Percentiles rank a stretch among this genome's conserved stretches.
These are phyloP conservation scores for Ditylenchus weischeri DNA, from an alignment of 2,888 invertebrate genomes.

Conservation along the genomic window DNA sequence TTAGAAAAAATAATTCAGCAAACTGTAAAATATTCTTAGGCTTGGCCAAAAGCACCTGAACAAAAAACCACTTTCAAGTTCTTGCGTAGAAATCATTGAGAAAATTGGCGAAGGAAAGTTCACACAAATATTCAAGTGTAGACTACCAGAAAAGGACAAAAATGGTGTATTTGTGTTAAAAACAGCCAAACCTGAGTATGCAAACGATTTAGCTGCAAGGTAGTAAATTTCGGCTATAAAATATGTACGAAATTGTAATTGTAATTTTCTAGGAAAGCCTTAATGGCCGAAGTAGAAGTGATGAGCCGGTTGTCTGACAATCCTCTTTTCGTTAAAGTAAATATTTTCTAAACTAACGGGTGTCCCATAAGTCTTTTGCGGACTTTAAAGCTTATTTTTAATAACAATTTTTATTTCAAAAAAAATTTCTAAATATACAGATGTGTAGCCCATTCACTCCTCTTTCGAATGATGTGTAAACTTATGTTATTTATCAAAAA, in stretches of 20 bases:
- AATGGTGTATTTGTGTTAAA: neutral
- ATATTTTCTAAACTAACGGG: no score
- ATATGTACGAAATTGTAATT: neutral
- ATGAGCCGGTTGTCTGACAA: slow-evolving; percentile 23
- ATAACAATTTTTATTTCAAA: no score
- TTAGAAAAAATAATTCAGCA: no score
- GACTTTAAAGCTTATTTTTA: neutral
- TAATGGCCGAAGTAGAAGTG: slow-evolving; percentile 40
- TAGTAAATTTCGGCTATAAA: neutral
- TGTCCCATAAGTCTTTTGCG: no score
- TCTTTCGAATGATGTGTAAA: no score
- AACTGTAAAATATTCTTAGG: no score
- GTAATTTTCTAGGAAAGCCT: slow-evolving; percentile 34
- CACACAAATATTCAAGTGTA: slow-evolving; percentile 43
- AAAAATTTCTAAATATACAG: no score
- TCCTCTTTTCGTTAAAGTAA: slow-evolving; percentile 14
- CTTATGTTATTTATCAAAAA: no score
- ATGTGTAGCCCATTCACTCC: no score
- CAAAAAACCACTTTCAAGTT: neutral
- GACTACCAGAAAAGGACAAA: slow-evolving; percentile 24
- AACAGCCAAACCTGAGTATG: slow-evolving; percentile 1
- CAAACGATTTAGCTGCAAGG: neutral
- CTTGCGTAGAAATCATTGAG: slow-evolving; percentile 15
- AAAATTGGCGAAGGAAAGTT: slow-evolving; percentile 52
- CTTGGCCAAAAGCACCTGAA: no score